Evolutionary conservation across 2,113 vertebrate species (phyloP), one percentile per base, ranked within the genome.

Genomic region (Ranitomeya imitator): DNA sequence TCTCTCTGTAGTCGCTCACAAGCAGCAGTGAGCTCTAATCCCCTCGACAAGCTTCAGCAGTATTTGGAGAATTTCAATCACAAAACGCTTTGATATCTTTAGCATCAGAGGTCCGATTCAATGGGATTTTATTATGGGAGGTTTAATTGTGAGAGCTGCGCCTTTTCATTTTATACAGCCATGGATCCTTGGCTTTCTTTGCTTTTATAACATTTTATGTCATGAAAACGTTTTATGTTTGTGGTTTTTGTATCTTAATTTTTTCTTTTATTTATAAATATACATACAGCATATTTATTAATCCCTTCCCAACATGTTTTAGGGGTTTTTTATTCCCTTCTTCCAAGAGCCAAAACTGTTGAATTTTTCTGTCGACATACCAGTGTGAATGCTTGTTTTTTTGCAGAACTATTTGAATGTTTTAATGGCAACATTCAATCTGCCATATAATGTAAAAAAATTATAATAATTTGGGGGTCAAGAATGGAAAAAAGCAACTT

Each of bases 11-110:
- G 83, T 79, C 86, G 86, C 79, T 86, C 71, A 85, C 86, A 88
- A 84, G 83, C 89, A 85, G 84, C 84, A 87, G 92, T 91, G 89
- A 86, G 87, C 90, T 85, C 91, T 93, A 93, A 93, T 93, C 92
- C 92, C 86, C 89, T 88, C 89, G 80, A 89, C 90, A 88, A 90
- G 86, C 76, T 79, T 84, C 79, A 55, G 84, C 83, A 86, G 79
- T 91, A 90, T 91, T 89, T 86, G 86, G 86, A 88, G 86, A 89
- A 90, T 87, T 88, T 88, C 87, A 74, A 90, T 85, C 89, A 90
- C 79, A 83, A 83, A 86, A 85, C 83, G 90, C 89, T 89, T 91
- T 90, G 90, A 90, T 90, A 90, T 90, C 79, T 77, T 86, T 81
- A 79, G 65, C 71, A 89, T 77, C 74, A 59, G 86, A 73, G 71